Evolutionary conservation across 2,113 vertebrate species (phyloP).

Genomic region (Ictalurus punctatus): DNA sequence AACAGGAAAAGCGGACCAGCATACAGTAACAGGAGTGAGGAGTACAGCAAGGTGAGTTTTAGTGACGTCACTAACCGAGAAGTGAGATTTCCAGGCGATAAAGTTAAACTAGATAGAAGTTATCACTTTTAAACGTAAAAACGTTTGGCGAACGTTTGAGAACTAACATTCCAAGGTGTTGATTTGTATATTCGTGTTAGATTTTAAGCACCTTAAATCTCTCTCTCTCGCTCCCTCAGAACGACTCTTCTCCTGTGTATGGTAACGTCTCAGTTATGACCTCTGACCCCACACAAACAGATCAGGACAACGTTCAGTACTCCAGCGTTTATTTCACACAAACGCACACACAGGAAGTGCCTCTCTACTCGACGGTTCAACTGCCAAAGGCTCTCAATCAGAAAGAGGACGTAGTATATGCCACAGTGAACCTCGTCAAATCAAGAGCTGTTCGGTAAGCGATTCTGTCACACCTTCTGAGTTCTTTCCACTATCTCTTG

Average conservation of each 20-base stretch:
- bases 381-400: background rate
- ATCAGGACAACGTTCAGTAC: constrained; percentile 28
- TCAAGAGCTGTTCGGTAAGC: background rate
- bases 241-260: constrained; percentile 12
- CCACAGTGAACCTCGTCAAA: background rate
- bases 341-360: background rate
- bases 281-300: background rate
- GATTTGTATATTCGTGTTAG: background rate
- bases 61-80: background rate
- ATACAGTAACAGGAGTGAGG: background rate
- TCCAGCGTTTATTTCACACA: constrained; percentile 12
- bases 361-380: constrained; percentile 11
- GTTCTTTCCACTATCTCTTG: background rate
- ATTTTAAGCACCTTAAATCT: background rate
- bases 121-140: too few species aligned
- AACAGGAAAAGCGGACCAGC: background rate
- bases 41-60: background rate
- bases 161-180: background rate
- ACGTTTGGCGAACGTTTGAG: background rate
- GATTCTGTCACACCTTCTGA: background rate
- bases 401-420: constrained; percentile 7
- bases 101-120: too few species aligned
- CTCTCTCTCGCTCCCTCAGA: background rate
- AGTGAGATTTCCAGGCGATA: background rate
- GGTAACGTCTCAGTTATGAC: constrained; percentile 23